Evolutionary conservation across 1,140 invertebrate genomes (phyloP), one percentile per base, ranked within the genome.

Genomic region (Telenomus remus): DNA sequence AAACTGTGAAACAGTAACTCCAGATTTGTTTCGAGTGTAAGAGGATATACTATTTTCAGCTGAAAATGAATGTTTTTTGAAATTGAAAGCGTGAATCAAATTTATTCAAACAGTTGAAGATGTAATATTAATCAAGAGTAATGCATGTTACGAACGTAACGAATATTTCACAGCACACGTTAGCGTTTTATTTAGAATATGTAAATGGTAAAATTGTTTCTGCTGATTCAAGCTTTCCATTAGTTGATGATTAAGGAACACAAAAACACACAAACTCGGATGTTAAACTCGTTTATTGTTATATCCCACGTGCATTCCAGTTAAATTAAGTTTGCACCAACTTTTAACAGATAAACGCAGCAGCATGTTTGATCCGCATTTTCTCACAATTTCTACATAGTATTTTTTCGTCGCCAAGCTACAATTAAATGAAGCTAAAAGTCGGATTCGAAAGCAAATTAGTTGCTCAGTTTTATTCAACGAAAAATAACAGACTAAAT

Each of bases 401-500:
- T 49, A 42, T 65, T 48, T 64, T 33, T 10, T 59, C 39, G 34
- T 76, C 56, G 55, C 49, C 44, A 68, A 75, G 57, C 61, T 76
- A 57, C 48, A 56, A 57, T 13, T 74, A 63, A 71, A 66, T 61
- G 0, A 72, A 79, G 60, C 65, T 66, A 69, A 76, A 66, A 72
- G 47, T 79, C 53, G 55, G 55, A 54, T 61, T 53, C 47, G 34
- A 33, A 70, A 78, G 70, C 66, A 39, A 49, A 79, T 78, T 76
- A 80, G 71, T 79, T 37, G 61, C 60, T 39, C 15, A 71, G 65
- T 69, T 76, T 70, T 54, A 69, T 65, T 66, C 39, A 65, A 55
- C 65, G 34, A 74, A 68, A 78, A 79, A 57, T 75, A 72, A 78
- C 76, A 80, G 78, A 56, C 59, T 27, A 6, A 6, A 27, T 78